phyloP scores from a whole-genome alignment of 2,113 vertebrate species.

The Cettia cetti region DNA sequence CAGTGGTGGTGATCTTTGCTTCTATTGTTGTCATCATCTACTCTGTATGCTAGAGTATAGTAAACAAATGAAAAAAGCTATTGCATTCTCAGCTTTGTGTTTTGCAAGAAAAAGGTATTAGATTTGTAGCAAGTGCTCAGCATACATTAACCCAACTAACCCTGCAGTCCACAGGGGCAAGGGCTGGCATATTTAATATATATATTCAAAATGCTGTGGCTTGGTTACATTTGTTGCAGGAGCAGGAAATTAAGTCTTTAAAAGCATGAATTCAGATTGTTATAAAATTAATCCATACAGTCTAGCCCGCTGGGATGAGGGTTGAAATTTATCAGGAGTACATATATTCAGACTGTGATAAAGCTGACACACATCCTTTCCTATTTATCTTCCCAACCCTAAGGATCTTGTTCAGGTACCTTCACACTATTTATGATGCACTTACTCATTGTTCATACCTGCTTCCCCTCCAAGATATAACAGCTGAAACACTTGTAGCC shows the following conservation, averaged over 20 bases:
- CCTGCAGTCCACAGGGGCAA: not conserved
- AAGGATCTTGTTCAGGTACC: not conserved
- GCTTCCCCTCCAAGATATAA: not conserved
- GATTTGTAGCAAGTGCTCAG: not conserved
- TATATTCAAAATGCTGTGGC: not conserved
- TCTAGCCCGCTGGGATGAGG: not conserved
- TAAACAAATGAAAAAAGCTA: not conserved
- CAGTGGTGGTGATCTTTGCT: not conserved
- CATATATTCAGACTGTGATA: not conserved
- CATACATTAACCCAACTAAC: not conserved
- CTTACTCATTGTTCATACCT: not conserved
- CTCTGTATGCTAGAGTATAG: not conserved
- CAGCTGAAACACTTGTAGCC: not conserved
- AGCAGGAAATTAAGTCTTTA: not conserved
- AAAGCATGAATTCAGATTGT: not conserved
- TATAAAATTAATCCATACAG: not conserved
- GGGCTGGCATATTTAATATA: not conserved
- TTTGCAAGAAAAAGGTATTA: not conserved
- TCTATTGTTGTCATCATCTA: not conserved
- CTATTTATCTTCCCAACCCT: not conserved
- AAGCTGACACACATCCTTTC: not conserved
- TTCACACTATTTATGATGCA: not conserved
- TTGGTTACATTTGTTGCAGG: not conserved
- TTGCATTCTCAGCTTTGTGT: not conserved
- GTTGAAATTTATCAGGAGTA: not conserved